Percentiles rank a stretch among this genome's conserved stretches.
Conservation (phyloP, 2,888 invertebrate genomes). For the Andrena dorsata region DNA sequence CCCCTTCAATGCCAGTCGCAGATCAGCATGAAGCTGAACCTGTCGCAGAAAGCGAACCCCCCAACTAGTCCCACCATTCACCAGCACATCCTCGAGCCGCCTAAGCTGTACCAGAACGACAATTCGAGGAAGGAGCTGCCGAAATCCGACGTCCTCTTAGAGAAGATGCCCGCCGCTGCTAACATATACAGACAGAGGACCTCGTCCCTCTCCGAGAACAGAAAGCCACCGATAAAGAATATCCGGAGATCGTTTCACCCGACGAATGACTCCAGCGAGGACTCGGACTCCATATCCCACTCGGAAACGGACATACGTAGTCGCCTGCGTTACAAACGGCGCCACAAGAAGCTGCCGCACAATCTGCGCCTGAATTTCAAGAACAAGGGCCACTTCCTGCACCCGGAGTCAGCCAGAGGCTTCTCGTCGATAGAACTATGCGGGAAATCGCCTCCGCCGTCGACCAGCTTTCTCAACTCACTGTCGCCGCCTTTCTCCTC, state of each 20-base stretch:
- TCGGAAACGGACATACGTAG: slow-evolving; percentile 87
- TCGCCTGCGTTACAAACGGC: slow-evolving; percentile 79
- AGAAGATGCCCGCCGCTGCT: slow-evolving; percentile 70
- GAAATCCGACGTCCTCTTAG: slow-evolving; percentile 71
- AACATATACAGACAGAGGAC: slow-evolving; percentile 80
- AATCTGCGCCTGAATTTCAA: slow-evolving; percentile 84
- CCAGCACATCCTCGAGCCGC: slow-evolving; percentile 81
- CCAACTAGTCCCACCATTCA: slow-evolving; percentile 73
- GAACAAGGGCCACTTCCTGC: slow-evolving; percentile 82
- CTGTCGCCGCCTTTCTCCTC: slow-evolving; percentile 86
- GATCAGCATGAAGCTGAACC: slow-evolving; percentile 66
- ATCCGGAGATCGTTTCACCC: slow-evolving; percentile 82
- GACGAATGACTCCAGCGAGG: slow-evolving; percentile 82
- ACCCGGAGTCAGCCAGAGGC: slow-evolving; percentile 80
- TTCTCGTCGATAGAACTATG: slow-evolving; percentile 79
- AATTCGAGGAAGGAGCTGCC: slow-evolving; percentile 67
- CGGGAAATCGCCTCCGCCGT: slow-evolving; percentile 86
- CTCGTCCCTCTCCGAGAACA: slow-evolving; percentile 81
- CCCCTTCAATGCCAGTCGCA: slow-evolving; percentile 69
- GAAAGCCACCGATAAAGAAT: slow-evolving; percentile 77
- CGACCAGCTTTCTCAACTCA: slow-evolving; percentile 86
- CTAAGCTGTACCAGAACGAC: slow-evolving; percentile 81
- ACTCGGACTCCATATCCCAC: slow-evolving; percentile 85
- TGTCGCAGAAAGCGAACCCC: slow-evolving; percentile 66
- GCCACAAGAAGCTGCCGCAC: slow-evolving; percentile 81